Conservation (phyloP, 2,888 invertebrate genomes). For the Papilio elwesi region DNA sequence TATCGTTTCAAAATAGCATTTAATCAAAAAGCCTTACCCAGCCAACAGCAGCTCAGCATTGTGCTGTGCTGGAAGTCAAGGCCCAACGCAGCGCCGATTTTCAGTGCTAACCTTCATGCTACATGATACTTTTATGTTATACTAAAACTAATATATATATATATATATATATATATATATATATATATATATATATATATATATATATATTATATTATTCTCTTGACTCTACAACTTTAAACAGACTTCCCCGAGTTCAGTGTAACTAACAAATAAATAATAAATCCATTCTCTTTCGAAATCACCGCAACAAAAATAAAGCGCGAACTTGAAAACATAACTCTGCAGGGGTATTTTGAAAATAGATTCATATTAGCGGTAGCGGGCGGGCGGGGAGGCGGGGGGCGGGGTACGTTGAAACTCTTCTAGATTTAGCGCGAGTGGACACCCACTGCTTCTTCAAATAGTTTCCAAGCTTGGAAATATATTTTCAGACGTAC, state of each 20-base stretch:
- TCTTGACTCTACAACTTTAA: neutral
- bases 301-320: constrained; percentile 32
- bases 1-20: no score
- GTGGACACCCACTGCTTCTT: constrained; percentile 36
- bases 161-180: no score
- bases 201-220: no score
- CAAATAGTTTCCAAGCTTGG: constrained; percentile 16
- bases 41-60: no score
- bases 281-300: neutral
- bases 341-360: constrained; percentile 43
- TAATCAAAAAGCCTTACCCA: no score
- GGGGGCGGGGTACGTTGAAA: constrained; percentile 13
- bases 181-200: no score
- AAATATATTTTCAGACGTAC: constrained; percentile 17
- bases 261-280: neutral
- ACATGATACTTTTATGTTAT: no score
- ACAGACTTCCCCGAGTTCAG: no score
- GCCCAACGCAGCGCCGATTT: no score
- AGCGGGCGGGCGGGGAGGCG: constrained; percentile 21
- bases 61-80: no score
- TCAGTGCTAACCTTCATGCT: no score
- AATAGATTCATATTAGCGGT: constrained; percentile 42
- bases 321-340: constrained; percentile 39
- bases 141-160: no score
- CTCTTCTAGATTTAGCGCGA: constrained; percentile 34